These are phyloP conservation scores for Percopsis transmontana DNA, from an alignment of 2,113 vertebrate species.

Conservation along the genomic window DNA sequence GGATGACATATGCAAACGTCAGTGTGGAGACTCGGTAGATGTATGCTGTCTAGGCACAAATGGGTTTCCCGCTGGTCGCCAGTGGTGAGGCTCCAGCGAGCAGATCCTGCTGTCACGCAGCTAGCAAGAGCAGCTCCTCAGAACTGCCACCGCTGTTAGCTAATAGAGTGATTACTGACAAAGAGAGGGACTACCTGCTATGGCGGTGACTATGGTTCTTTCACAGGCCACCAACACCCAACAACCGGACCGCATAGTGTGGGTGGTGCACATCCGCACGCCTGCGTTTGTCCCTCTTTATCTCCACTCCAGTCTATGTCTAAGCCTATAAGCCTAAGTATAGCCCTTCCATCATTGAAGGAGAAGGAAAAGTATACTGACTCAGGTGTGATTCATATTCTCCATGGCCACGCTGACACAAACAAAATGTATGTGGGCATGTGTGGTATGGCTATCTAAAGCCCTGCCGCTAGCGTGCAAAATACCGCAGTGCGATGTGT, in stretches of 20 bases:
- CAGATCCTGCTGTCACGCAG: constrained; percentile 43
- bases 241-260: too few species aligned
- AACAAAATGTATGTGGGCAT: constrained; percentile 17
- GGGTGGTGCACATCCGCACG: background rate
- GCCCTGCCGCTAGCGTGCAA: constrained; percentile 48
- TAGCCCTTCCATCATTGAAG: constrained; percentile 24
- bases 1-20: constrained; percentile 21
- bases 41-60: constrained; percentile 43
- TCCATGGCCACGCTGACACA: constrained; percentile 27
- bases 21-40: constrained; percentile 30
- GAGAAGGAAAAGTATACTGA: constrained; percentile 43
- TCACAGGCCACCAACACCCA: background rate
- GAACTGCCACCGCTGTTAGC: constrained; percentile 32
- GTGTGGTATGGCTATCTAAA: constrained; percentile 15
- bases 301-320: background rate
- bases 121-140: constrained; percentile 28
- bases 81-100: constrained; percentile 47
- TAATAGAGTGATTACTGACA: constrained; percentile 44
- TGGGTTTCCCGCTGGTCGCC: constrained; percentile 37
- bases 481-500: constrained; percentile 52
- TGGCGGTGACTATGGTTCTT: background rate
- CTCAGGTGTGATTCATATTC: constrained; percentile 27
- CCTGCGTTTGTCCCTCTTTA: background rate
- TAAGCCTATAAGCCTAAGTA: constrained; percentile 24
- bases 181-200: background rate